phyloP scores from a whole-genome alignment of 2,888 invertebrate genomes.

The Chrysopilus asiliformis region DNA sequence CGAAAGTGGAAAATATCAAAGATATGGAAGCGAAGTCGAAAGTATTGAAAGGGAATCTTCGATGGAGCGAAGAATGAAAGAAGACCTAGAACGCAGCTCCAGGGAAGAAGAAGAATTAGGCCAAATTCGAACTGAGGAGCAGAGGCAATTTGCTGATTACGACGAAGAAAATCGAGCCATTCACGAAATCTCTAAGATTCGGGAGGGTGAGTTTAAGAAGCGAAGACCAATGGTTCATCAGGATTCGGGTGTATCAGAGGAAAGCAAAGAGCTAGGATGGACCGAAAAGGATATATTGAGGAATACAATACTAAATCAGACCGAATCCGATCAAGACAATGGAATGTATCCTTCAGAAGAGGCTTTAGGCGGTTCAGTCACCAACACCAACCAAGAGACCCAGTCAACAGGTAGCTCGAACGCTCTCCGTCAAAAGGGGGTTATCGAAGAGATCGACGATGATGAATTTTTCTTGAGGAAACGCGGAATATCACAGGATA shows the following conservation, averaged over 20 bases:
- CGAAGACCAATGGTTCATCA: slow-evolving; percentile 34
- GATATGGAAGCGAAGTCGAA: slow-evolving; percentile 33
- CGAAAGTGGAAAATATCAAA: slow-evolving; percentile 35
- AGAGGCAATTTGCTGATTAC: slow-evolving; percentile 44
- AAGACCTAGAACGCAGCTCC: slow-evolving; percentile 22
- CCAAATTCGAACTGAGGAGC: slow-evolving; percentile 35
- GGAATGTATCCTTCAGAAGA: slow-evolving; percentile 22
- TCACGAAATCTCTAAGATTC: slow-evolving; percentile 36
- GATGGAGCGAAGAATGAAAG: slow-evolving; percentile 34
- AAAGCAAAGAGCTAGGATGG: slow-evolving; percentile 34
- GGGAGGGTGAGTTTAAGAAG: slow-evolving; percentile 30
- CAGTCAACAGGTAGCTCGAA: slow-evolving; percentile 48
- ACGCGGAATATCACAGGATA: slow-evolving; percentile 69
- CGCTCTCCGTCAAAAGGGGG: slow-evolving; percentile 43
- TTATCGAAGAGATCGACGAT: slow-evolving; percentile 73
- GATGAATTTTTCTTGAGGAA: slow-evolving; percentile 77
- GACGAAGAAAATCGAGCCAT: slow-evolving; percentile 42
- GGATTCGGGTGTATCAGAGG: slow-evolving; percentile 36
- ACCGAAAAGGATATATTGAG: slow-evolving; percentile 34
- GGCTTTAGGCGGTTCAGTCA: slow-evolving; percentile 14
- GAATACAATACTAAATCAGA: slow-evolving; percentile 28
- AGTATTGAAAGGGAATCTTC: slow-evolving; percentile 32
- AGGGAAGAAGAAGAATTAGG: slow-evolving; percentile 37
- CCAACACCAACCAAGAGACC: slow-evolving; percentile 38
- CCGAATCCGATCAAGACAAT: slow-evolving; percentile 30